A percentile compares a stretch with the other conserved stretches of the same genome.
Conservation (phyloP, 2,113 vertebrate genomes). For the Gymnorhina tibicen region DNA sequence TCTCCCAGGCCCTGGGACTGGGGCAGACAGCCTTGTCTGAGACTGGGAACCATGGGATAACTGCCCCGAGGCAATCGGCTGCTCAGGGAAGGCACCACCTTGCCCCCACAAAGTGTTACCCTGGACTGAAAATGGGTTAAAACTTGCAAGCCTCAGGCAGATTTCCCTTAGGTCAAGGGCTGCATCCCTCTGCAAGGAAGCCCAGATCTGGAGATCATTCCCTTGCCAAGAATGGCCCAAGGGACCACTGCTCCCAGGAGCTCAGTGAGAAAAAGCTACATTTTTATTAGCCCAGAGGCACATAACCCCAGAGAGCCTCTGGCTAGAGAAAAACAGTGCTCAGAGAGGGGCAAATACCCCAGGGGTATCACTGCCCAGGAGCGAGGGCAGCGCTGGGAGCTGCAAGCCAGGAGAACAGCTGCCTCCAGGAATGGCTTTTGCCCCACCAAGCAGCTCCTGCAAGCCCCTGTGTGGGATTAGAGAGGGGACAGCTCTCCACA, state of each 20-base stretch:
- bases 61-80: accelerated
- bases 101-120: neutral
- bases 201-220: accelerated
- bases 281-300: neutral
- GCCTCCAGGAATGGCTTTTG: neutral
- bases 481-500: neutral
- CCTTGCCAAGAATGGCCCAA: neutral
- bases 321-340: neutral
- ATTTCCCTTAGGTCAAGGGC: neutral
- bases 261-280: neutral
- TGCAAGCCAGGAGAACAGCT: neutral
- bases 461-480: neutral
- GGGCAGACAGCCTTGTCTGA: neutral
- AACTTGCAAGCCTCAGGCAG: neutral
- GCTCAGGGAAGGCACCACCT: neutral
- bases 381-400: accelerated
- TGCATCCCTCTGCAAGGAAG: neutral
- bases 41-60: neutral
- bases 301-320: accelerated
- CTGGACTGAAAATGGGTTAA: neutral
- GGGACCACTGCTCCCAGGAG: neutral
- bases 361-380: neutral
- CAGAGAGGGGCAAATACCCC: accelerated
- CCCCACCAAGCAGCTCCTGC: neutral
- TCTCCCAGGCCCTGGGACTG: neutral